A percentile compares a stretch with the other conserved stretches of the same genome.
Conservation (phyloP, 2,888 invertebrate genomes). For the Phengaris arion region DNA sequence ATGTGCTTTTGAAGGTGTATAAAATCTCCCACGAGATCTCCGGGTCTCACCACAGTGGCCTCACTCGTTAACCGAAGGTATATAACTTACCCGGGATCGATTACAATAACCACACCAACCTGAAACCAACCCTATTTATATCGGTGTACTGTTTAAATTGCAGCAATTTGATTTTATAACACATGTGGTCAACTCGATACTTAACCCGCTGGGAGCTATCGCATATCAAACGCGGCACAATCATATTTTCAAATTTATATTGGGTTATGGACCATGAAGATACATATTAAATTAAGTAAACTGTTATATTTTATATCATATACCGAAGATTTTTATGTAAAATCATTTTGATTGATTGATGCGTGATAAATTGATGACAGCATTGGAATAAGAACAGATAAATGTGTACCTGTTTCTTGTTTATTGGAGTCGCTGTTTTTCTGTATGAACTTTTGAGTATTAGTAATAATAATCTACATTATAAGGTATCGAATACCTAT, state of each 20-base stretch:
- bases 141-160: background rate
- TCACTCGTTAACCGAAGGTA: conserved; percentile 55
- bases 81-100: conserved; percentile 46
- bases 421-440: background rate
- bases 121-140: conserved; percentile 7
- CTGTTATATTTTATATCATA: conserved; percentile 13
- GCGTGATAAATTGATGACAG: conserved; percentile 6
- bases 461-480: no score
- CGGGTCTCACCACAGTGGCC: conserved; percentile 66
- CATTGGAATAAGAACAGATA: background rate
- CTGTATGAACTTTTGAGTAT: background rate
- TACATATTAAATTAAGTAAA: conserved; percentile 38
- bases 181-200: conserved; percentile 39
- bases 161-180: conserved; percentile 30
- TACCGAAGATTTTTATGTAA: background rate
- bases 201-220: conserved; percentile 49
- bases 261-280: conserved; percentile 62
- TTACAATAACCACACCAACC: conserved; percentile 32
- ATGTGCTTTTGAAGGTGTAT: conserved; percentile 40
- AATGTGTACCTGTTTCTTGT: background rate
- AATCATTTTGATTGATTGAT: background rate
- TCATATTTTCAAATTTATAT: conserved; percentile 56
- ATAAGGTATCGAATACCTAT: background rate
- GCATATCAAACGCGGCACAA: conserved; percentile 52
- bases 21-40: conserved; percentile 58